Base-by-base conservation (phyloP, 2,888 invertebrate species). In the Ashinkailepas kermadecensis region DNA sequence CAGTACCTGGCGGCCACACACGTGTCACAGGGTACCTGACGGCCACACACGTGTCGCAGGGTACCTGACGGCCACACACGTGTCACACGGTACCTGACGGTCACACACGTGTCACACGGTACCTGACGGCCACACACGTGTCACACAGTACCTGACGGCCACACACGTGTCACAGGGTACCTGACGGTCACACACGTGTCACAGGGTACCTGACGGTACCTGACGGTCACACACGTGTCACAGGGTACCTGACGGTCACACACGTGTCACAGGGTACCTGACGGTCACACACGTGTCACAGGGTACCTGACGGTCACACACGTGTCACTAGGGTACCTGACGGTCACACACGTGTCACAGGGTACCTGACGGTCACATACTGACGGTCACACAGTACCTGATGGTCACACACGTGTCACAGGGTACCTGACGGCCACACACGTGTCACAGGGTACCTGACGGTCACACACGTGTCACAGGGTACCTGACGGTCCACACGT, bases 321-420 rank as follows among this genome's bases (percentile, higher is more conserved):
- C 21, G 18, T 21, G 64, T 21, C n/a, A 64, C 0, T n/a, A n/a
- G n/a, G n/a, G n/a, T n/a, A n/a, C n/a, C n/a, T n/a, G n/a, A n/a
- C n/a, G n/a, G n/a, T n/a, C n/a, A n/a, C n/a, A n/a, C n/a, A n/a
- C 7, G 92, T 93, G 85, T 92, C 93, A 85, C 91, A 92, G 87
- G n/a, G n/a, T 92, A 92, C 85, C 92, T 91, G 86, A 58, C 86
- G 80, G 12, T 23, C n/a, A 23, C 65, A 64, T 9, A 21, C 21
- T 21, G 64, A n/a, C n/a, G n/a, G n/a, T 21, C n/a, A 64, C 93
- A 85, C 91, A 92, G 87, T 92, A 92, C 85, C 92, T 91, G 86
- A 58, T 86, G 80, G 12, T 23, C n/a, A 23, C 65, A 64, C n/a
- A 21, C 21, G 18, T 21, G 64, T 21, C n/a, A 64, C 0, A n/a